These are phyloP conservation scores for Platalea minor DNA, from an alignment of 2,797 vertebrate genomes.

Conservation along the genomic window DNA sequence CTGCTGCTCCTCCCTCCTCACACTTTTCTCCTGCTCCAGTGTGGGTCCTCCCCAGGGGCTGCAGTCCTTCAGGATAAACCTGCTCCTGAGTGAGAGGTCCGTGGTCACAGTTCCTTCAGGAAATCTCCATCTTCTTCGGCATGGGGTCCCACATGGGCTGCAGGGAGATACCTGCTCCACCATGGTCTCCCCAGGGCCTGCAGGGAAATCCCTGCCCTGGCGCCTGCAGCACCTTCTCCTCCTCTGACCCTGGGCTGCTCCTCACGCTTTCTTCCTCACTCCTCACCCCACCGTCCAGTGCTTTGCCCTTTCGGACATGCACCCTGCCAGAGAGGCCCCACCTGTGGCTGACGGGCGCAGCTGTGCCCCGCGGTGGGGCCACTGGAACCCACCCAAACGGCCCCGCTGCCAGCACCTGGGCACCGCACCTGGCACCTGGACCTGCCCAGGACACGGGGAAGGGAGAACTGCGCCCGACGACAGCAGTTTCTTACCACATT, in stretches of 20 bases:
- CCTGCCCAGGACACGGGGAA: accelerated
- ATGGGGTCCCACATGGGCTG: accelerated
- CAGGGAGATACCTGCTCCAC: not conserved
- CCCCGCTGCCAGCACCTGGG: not conserved
- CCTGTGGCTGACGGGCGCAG: not conserved
- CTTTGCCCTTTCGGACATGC: not conserved
- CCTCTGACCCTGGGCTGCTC: not conserved
- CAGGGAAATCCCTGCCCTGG: not conserved
- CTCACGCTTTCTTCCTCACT: not conserved
- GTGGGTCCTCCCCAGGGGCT: not conserved
- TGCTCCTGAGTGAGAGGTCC: not conserved
- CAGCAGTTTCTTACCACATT: not conserved
- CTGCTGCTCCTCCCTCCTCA: not conserved
- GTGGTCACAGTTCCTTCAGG: not conserved
- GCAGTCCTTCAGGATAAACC: not conserved
- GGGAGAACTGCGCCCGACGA: not conserved
- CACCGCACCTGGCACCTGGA: not conserved
- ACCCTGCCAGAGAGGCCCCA: not conserved
- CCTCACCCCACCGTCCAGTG: accelerated
- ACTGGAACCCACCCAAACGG: not conserved
- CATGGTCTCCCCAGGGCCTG: not conserved
- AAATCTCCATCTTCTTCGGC: not conserved
- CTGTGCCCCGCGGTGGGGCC: not conserved
- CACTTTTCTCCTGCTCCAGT: not conserved
- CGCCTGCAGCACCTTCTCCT: not conserved